Evolutionary conservation across 2,888 invertebrate species (phyloP).

Genomic region (Rhogogaster chlorosoma): DNA sequence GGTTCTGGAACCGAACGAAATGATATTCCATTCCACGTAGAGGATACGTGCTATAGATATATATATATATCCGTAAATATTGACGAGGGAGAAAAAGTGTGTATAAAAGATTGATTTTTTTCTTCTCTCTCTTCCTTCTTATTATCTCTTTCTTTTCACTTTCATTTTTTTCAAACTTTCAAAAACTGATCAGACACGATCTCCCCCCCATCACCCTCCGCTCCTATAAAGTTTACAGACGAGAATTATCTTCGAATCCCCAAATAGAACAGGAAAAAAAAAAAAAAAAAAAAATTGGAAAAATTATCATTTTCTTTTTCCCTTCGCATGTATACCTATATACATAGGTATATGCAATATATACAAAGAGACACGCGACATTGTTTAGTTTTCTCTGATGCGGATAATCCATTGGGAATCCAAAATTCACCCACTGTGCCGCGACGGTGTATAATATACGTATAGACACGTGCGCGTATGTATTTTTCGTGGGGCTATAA

Average conservation of each 20-base stretch:
- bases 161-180: not conserved
- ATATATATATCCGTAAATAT: not conserved
- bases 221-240: not conserved
- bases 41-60: not conserved
- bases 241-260: not conserved
- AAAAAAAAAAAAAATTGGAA: not conserved
- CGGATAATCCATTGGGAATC: slow-evolving; percentile 1
- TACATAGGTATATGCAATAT: not conserved
- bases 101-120: not conserved
- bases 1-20: not conserved
- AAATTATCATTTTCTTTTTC: not conserved
- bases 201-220: too few species aligned
- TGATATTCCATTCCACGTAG: not conserved
- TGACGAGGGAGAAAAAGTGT: not conserved
- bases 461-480: not conserved
- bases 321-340: not conserved
- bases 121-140: not conserved
- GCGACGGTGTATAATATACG: too few species aligned
- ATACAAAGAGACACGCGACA: slow-evolving; percentile 15
- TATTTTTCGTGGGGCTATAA: not conserved
- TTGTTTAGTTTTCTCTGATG: slow-evolving; percentile 15
- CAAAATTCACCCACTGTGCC: too few species aligned
- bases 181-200: not conserved
- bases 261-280: not conserved
- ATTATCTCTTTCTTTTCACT: not conserved